A percentile compares a stretch with the other conserved stretches of the same genome.
phyloP scores from a whole-genome alignment of 2,113 vertebrate species.

The Candoia aspera region DNA sequence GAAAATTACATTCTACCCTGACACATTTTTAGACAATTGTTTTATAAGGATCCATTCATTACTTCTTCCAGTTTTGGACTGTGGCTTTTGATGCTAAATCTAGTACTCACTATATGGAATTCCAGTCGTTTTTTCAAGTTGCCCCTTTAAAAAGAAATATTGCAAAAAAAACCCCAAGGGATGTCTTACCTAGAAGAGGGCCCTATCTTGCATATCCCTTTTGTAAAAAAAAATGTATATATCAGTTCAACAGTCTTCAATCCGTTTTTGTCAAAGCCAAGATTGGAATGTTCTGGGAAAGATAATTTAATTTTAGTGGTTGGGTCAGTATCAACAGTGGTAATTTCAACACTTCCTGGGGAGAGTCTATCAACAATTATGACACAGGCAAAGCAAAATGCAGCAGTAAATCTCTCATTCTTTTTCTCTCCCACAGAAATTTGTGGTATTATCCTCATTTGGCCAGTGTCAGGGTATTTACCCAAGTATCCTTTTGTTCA shows the following conservation, averaged over 20 bases:
- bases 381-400: constrained; percentile 55
- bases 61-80: constrained; percentile 57
- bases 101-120: background rate
- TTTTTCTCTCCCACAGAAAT: constrained; percentile 58
- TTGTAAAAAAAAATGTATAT: constrained; percentile 13
- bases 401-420: constrained; percentile 63
- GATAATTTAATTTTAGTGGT: constrained; percentile 69
- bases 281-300: constrained; percentile 70
- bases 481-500: constrained; percentile 61
- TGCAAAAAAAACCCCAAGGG: constrained; percentile 27
- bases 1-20: constrained; percentile 54
- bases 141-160: background rate
- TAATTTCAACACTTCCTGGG: constrained; percentile 68
- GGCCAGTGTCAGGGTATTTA: constrained; percentile 58
- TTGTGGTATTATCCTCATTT: constrained; percentile 62
- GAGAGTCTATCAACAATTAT: constrained; percentile 57
- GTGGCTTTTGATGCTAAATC: constrained; percentile 33
- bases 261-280: constrained; percentile 62
- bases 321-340: constrained; percentile 66
- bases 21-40: constrained; percentile 62
- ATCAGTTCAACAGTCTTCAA: constrained; percentile 40
- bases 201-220: background rate
- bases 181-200: constrained; percentile 47
- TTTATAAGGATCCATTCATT: constrained; percentile 54
- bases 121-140: background rate